A percentile compares a stretch with the other conserved stretches of the same genome.
Conservation (phyloP, 2,113 vertebrate genomes). For the Ctenodactylus gundi region DNA sequence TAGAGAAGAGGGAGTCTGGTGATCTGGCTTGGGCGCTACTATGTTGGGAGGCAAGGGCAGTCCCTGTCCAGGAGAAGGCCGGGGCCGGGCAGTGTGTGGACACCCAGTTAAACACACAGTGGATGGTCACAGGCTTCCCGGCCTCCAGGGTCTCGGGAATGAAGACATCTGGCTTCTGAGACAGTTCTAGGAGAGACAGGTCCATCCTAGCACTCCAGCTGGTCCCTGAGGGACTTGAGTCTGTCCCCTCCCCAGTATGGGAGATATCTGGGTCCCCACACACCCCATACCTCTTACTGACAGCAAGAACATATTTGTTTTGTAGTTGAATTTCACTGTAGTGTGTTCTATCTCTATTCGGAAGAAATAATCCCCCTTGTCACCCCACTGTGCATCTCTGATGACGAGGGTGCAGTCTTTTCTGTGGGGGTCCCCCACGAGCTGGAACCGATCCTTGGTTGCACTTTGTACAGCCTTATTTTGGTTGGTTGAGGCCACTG, state of each 20-base stretch:
- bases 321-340: background rate
- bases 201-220: background rate
- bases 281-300: conserved; percentile 53
- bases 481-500: conserved; percentile 9
- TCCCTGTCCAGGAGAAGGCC: conserved; percentile 58
- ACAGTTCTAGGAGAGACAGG: background rate
- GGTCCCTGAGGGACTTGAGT: too few species aligned
- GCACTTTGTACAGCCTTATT: fast-evolving
- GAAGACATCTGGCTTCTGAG: conserved; percentile 54
- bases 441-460: background rate
- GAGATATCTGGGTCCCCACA: fast-evolving
- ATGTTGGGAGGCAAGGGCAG: background rate
- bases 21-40: fast-evolving
- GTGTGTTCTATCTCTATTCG: background rate
- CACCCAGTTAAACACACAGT: conserved; percentile 36
- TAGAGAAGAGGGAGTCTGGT: background rate
- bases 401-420: conserved; percentile 46
- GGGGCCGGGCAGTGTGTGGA: background rate
- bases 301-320: fast-evolving
- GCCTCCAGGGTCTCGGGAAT: conserved; percentile 37
- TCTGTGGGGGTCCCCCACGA: background rate
- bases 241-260: background rate
- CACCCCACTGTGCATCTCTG: fast-evolving
- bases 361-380: fast-evolving
- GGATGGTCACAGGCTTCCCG: fast-evolving